Conservation (phyloP, 2,113 vertebrate species). For the Neomonachus schauinslandi region DNA sequence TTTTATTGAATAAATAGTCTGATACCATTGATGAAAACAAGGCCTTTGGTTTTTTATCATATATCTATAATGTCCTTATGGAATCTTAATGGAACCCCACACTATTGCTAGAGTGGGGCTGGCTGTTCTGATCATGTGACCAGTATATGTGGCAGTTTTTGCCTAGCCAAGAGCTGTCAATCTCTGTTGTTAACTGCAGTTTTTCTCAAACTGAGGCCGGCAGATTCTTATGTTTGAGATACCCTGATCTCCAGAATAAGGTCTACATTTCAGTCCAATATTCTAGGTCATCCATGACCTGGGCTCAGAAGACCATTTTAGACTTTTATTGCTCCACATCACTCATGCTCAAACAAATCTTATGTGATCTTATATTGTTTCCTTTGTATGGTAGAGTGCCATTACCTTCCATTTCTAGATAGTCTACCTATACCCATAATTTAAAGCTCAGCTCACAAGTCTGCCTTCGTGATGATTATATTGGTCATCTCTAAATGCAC, state of each 20-base stretch:
- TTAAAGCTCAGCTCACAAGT: background rate
- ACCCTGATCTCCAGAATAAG: background rate
- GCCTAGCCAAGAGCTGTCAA: background rate
- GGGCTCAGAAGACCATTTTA: background rate
- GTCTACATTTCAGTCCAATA: background rate
- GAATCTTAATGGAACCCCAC: background rate
- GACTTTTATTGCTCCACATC: background rate
- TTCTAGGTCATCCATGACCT: background rate
- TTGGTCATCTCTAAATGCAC: background rate
- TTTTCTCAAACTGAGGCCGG: background rate
- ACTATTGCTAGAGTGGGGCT: background rate
- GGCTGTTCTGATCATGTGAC: background rate
- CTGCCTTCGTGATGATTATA: background rate
- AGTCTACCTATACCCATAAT: background rate
- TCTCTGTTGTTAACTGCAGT: background rate
- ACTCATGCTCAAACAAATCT: background rate
- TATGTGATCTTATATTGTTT: background rate
- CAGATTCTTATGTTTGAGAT: background rate
- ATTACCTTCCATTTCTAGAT: background rate
- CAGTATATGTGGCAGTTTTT: background rate
- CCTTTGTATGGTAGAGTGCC: background rate
- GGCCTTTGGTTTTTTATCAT: background rate
- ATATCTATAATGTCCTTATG: background rate
- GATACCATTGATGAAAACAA: background rate
- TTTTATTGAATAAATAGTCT: background rate